These are phyloP conservation scores for Lepisosteus osseus DNA, from an alignment of 2,113 vertebrate genomes.

Conservation along the genomic window DNA sequence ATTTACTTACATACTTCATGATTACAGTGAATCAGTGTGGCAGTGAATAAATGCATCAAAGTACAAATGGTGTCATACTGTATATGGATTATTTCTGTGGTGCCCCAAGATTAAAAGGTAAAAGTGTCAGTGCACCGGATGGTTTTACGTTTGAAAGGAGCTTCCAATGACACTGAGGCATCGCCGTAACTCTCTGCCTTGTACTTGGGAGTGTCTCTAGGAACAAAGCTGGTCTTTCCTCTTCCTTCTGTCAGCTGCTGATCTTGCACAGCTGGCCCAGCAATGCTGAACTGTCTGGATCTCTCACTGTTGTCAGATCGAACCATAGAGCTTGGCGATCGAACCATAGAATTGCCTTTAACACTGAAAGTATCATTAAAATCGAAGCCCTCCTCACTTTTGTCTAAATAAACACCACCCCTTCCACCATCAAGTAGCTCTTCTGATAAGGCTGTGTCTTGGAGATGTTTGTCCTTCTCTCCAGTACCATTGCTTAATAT, in stretches of 20 bases:
- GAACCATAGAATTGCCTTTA: background rate
- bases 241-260: constrained; percentile 14
- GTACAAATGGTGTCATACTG: background rate
- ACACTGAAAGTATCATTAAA: background rate
- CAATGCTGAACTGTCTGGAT: background rate
- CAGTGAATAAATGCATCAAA: background rate
- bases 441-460: background rate
- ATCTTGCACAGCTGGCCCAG: constrained; percentile 4
- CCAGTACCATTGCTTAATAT: background rate
- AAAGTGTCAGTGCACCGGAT: constrained; percentile 77
- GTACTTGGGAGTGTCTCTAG: constrained; percentile 65
- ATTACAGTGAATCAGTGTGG: background rate
- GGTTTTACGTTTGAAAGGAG: constrained; percentile 70
- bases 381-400: background rate
- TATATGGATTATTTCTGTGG: background rate
- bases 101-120: constrained; percentile 44
- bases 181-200: constrained; percentile 79
- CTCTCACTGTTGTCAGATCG: background rate
- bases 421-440: background rate
- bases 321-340: constrained; percentile 6
- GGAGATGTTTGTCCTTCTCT: background rate
- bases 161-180: constrained; percentile 58
- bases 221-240: background rate
- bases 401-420: background rate
- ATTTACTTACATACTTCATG: background rate